phyloP scores from a whole-genome alignment of 2,113 vertebrate genomes.

The Corythoichthys intestinalis region DNA sequence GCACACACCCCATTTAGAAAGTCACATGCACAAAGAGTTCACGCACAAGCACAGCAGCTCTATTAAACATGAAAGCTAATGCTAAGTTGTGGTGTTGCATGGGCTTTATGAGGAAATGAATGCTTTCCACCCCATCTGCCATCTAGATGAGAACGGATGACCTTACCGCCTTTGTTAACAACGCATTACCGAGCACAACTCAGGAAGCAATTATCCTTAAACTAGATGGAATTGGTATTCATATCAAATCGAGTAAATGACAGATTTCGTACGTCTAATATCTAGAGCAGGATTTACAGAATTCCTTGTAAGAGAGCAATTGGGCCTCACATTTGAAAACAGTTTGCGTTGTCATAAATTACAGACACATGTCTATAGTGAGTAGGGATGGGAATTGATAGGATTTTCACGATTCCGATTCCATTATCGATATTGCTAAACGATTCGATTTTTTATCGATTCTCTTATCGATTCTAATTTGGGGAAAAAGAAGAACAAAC shows the following conservation, averaged over 20 bases:
- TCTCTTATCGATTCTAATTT: too few species aligned
- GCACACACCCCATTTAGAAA: slow-evolving; percentile 12
- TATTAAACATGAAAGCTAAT: slow-evolving; percentile 37
- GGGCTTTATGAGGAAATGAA: slow-evolving; percentile 30
- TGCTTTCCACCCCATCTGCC: slow-evolving; percentile 9
- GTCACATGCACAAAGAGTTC: neutral
- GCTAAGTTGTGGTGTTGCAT: slow-evolving; percentile 13
- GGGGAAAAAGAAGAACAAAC: too few species aligned
- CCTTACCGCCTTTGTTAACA: slow-evolving; percentile 5
- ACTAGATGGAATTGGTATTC: neutral
- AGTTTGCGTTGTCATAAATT: neutral
- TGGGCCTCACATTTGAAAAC: neutral
- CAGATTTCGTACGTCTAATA: neutral
- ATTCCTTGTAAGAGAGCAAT: neutral
- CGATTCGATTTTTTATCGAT: too few species aligned
- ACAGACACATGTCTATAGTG: neutral
- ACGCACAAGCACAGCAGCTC: slow-evolving; percentile 2
- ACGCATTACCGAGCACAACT: neutral
- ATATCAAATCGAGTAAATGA: neutral
- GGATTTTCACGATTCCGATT: too few species aligned
- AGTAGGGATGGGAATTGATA: too few species aligned
- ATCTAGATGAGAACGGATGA: slow-evolving; percentile 22
- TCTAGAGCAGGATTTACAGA: neutral
- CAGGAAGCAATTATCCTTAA: neutral
- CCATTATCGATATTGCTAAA: too few species aligned